Evolutionary conservation across 2,113 vertebrate species (phyloP), one percentile per base, ranked within the genome.

Genomic region (Notarius quadriscutis): DNA sequence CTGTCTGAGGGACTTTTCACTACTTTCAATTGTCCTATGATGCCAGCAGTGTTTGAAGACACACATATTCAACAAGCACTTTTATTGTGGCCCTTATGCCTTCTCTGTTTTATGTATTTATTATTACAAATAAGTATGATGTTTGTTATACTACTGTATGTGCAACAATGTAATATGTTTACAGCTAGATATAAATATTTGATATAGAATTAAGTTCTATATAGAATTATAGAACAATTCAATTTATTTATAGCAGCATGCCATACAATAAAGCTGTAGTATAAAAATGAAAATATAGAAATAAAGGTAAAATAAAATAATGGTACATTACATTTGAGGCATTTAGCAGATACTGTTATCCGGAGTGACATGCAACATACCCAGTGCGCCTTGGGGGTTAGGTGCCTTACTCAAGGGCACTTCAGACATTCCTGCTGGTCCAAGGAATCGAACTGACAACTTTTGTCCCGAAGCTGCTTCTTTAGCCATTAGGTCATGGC

Each of bases 1-100:
- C 74, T 77, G 74, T 77, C 22, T 53, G 48, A 51, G 74, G 74
- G 74, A 53, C 15, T 77, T 77, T 77, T 48, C 74, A 77, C 22
- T 48, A 2, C 11, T n/a, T 77, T 48, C 48, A 77, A 77, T 53
- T 51, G 74, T 77, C 22, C 74, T 77, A 53, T 12, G 5, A 77
- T 51, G 22, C 48, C 74, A 51, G n/a, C 50, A 51, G 3, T 77
- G 22, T 77, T 51, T 50, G 22, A 74, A 74, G 41, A n/a, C 22
- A 20, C 8, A 50, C 18, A n/a, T 25, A 75, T 53, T 77, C 48
- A 77, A 12, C 22, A 20, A 50, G 4, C 15, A 6, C 71, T 10
- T 74, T 48, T 74, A 74, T 20, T 74, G 18, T 48, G 17, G 34
- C 7, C 1, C 41, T 50, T 51, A 22, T 51, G 22, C 48, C 25